These are phyloP conservation scores for Alouatta palliata DNA, from an alignment of 2,113 vertebrate species.

Conservation along the genomic window DNA sequence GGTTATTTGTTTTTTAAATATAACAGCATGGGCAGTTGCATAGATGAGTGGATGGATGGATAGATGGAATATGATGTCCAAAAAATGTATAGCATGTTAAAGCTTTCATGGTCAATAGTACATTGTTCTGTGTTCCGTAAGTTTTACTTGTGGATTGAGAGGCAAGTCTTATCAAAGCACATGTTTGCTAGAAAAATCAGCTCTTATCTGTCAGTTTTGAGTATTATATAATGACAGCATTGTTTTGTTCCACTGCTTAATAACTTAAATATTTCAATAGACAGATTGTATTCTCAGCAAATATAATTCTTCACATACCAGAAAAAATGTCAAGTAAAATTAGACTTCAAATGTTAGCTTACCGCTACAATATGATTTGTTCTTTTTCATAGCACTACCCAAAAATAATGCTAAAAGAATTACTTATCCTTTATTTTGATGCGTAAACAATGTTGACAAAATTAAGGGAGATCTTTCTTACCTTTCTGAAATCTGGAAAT, in stretches of 20 bases:
- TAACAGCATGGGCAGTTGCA: neutral
- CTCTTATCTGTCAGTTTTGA: constrained; percentile 52
- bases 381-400: neutral
- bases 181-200: constrained; percentile 60
- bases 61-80: neutral
- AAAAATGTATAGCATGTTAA: constrained; percentile 35
- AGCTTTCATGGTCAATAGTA: constrained; percentile 34
- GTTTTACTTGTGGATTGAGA: constrained; percentile 25
- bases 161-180: constrained; percentile 51
- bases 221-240: neutral
- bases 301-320: constrained; percentile 32
- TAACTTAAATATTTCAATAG: constrained; percentile 59
- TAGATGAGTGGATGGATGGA: neutral
- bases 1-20: neutral
- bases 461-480: neutral
- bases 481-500: neutral
- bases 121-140: constrained; percentile 18
- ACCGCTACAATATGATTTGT: constrained; percentile 42
- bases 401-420: constrained; percentile 14
- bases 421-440: neutral
- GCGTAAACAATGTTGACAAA: neutral
- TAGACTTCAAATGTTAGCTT: constrained; percentile 6
- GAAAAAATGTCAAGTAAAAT: constrained; percentile 48
- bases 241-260: constrained; percentile 49
- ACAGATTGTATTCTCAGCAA: constrained; percentile 34